Evolutionary conservation across 2,888 invertebrate genomes (phyloP), one percentile per base, ranked within the genome.

Genomic region (Boloria selene): DNA sequence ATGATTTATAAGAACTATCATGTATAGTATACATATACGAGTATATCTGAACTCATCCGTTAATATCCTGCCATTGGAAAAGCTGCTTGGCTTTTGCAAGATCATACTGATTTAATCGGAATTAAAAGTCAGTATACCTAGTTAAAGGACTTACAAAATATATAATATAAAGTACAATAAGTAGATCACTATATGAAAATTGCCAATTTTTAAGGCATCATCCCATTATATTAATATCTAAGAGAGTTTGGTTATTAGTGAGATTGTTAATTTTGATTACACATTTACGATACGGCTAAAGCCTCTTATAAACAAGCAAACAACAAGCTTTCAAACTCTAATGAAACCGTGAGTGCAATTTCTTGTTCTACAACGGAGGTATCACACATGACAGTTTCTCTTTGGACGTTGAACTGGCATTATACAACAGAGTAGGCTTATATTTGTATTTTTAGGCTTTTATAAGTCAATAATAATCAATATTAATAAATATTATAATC

Each of bases 331-430:
- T 79, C 78, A 78, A 78, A 77, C 70, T 75, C 71, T 81, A 80
- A 80, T 81, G 79, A 79, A 76, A 64, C 58, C 71, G 72, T 70
- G 74, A 81, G 82, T 82, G 81, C 80, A 72, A 74, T 80, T 78
- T 79, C 82, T 76, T 82, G 82, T 82, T 75, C 70, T 73, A 71
- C 73, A 73, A 65, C 73, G 70, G 69, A 69, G 71, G 72, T 73
- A 70, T 72, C 73, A 70, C 70, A 74, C 72, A 72, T 75, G 77
- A 75, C 75, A 73, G 74, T 75, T 70, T 71, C 72, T 70, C 68
- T 67, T 63, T 61, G 62, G 69, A 58, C 65, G 63, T 73, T 71
- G 61, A 71, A 69, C 70, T 45, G 17, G 5, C 7, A n/a, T 26
- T 58, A 45, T 63, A 56, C 18, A 56, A 59, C 22, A 10, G 22